Base-by-base conservation (phyloP, 2,888 invertebrate genomes). In the Sclerodermus sp. region DNA sequence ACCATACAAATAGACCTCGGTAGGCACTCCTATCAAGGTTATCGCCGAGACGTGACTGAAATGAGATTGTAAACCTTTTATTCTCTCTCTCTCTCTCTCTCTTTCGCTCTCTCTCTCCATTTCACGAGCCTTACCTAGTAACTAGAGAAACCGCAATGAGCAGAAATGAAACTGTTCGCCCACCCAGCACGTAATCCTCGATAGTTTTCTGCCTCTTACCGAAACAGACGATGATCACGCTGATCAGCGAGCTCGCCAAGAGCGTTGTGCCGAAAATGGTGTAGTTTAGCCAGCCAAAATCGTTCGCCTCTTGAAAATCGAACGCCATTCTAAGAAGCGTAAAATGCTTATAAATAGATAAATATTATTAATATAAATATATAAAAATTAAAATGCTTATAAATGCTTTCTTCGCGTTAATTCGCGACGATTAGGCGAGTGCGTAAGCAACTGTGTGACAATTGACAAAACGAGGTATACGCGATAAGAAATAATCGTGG, bases 111-210 rank as follows among this genome's bases (percentile, higher is more conserved):
- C n/a, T n/a, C n/a, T n/a, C n/a, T n/a, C n/a, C n/a, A n/a, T n/a
- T n/a, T n/a, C 14, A 8, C 41, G 36, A n/a, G 13, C 4, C n/a
- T 78, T 75, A 88, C 88, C 87, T 87, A 1, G 89, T 85, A 60
- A 87, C 83, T 10, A 90, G 79, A 9, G 88, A 89, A 71, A 89
- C 80, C 0, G 88, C 84, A 50, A 90, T 83, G 0, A 90, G 88
- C 63, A 89, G 81, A 9, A 85, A 82, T 6, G 83, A 84, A 87
- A 90, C 87, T 66, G 83, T 82, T 73, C 86, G 85, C 12, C 85
- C 86, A 23, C 88, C 89, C 73, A 87, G 83, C 37, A 89, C 74
- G 73, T 89, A 88, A 47, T 89, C 88, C 17, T 81, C 76, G 1
- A 87, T 84, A 0, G 85, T 85, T 53, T 83, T 81, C 66, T 84